phyloP scores from a whole-genome alignment of 2,113 vertebrate species.

The Anhinga rufa region DNA sequence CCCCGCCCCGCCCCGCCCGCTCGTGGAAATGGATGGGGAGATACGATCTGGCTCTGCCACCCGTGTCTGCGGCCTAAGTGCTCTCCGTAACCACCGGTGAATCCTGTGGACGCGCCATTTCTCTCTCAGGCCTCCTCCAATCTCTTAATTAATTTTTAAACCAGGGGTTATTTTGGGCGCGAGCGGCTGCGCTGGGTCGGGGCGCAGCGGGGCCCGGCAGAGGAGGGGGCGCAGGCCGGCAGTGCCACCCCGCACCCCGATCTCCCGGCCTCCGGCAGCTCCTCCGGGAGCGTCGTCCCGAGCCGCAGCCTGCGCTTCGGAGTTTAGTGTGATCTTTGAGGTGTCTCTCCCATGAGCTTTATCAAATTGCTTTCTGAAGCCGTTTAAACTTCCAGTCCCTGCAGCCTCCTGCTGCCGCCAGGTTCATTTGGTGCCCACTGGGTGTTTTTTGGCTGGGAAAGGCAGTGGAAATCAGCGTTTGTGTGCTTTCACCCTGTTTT shows the following conservation, averaged over 20 bases:
- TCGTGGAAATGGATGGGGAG: background rate
- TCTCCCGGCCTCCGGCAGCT: background rate
- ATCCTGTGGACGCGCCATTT: background rate
- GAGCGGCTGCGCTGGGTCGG: background rate
- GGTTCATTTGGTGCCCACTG: background rate
- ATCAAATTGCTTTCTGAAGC: background rate
- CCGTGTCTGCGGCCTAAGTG: background rate
- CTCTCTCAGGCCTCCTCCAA: background rate
- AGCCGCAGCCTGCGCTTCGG: background rate
- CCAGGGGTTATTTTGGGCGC: background rate
- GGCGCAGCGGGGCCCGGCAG: background rate
- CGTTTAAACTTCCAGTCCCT: background rate
- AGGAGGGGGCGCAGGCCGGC: background rate
- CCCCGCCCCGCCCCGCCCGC: background rate
- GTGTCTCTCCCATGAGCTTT: background rate
- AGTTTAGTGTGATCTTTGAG: fast-evolving
- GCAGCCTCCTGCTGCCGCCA: background rate
- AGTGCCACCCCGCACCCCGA: background rate
- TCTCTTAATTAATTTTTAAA: background rate
- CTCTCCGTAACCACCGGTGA: background rate
- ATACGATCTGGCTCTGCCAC: background rate
- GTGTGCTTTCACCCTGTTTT: background rate
- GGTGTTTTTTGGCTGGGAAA: background rate
- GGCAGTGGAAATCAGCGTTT: background rate
- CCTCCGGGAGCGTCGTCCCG: background rate